Evolutionary conservation across 2,797 vertebrate genomes (phyloP).

Genomic region (Tiaroga cobitis): DNA sequence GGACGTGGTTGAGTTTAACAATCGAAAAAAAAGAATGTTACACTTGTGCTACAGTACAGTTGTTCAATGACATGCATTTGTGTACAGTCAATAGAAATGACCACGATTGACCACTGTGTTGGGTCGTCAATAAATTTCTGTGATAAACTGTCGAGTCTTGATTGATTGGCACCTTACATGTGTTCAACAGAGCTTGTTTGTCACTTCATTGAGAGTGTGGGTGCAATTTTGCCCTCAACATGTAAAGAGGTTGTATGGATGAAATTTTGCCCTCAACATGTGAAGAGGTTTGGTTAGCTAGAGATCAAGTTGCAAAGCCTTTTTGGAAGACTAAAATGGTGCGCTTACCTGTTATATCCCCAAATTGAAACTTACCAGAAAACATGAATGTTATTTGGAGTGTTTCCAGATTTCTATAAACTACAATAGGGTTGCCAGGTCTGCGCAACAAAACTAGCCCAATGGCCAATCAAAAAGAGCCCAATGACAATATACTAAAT

Average conservation of each 20-base stretch:
- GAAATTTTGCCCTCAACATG: neutral
- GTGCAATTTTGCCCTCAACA: neutral
- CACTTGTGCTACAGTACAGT: slow-evolving; percentile 76
- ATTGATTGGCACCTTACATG: neutral
- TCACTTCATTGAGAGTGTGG: neutral
- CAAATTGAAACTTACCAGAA: neutral
- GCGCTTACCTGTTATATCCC: neutral
- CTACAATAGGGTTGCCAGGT: neutral
- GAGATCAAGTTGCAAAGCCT: neutral
- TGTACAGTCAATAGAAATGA: slow-evolving; percentile 82
- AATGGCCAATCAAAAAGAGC: neutral
- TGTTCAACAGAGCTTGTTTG: neutral
- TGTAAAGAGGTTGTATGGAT: neutral
- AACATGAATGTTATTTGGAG: neutral
- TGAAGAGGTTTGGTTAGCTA: neutral
- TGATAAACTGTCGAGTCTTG: slow-evolving; percentile 20
- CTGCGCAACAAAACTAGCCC: no score
- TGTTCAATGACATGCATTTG: slow-evolving; percentile 80
- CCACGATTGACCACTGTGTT: slow-evolving; percentile 69
- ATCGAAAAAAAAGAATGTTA: slow-evolving; percentile 71
- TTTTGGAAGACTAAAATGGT: neutral
- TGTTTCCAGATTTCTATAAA: neutral
- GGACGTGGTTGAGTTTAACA: slow-evolving; percentile 76
- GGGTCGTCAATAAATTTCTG: slow-evolving; percentile 49
- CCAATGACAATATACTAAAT: neutral